phyloP scores from a whole-genome alignment of 2,113 vertebrate species.

The Ramphastos sulfuratus region DNA sequence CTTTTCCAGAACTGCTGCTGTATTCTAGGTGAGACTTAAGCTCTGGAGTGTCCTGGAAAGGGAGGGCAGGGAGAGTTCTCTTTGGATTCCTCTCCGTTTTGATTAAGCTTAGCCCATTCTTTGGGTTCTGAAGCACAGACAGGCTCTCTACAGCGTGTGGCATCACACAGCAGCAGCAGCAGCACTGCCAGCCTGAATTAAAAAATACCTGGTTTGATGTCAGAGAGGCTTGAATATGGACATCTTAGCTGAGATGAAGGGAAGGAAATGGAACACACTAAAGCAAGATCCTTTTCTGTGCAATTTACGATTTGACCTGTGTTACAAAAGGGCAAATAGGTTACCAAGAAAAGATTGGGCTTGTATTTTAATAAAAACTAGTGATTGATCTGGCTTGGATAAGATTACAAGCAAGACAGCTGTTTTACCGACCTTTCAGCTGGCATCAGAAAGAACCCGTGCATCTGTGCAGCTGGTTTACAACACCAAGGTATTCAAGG shows the following conservation, averaged over 20 bases:
- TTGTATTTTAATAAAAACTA: background rate
- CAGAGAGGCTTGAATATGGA: fast-evolving
- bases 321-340: background rate
- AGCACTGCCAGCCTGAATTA: background rate
- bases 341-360: background rate
- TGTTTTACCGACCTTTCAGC: background rate
- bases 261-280: background rate
- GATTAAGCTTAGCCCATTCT: background rate
- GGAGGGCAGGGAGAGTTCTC: background rate
- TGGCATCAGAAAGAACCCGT: background rate
- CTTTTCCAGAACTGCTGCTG: background rate
- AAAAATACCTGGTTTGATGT: background rate
- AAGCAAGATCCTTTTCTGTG: background rate
- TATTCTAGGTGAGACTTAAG: background rate
- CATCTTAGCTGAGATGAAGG: background rate
- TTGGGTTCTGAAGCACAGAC: background rate
- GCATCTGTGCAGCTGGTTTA: background rate
- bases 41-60: background rate
- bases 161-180: background rate
- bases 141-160: background rate
- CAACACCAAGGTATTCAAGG: background rate
- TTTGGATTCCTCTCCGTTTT: background rate
- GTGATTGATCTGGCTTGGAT: background rate
- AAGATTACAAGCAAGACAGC: background rate
- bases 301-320: background rate